These are phyloP conservation scores for Emmelina monodactyla DNA, from an alignment of 2,888 invertebrate species.

Conservation along the genomic window DNA sequence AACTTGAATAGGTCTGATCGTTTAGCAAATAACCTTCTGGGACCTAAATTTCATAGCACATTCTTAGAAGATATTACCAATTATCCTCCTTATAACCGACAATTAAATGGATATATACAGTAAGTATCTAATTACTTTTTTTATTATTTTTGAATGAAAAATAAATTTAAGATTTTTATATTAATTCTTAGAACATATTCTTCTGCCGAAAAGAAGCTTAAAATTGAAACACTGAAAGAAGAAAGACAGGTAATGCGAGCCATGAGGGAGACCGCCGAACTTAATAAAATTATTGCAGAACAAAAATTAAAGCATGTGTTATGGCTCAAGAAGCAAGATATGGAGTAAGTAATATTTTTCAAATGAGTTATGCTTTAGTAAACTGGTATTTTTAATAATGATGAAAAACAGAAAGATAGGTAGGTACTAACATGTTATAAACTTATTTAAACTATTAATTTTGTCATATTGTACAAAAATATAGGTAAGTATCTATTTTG, in stretches of 20 bases:
- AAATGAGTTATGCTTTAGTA: background rate
- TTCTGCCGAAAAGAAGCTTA: constrained; percentile 38
- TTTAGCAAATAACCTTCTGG: no score
- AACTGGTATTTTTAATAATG: background rate
- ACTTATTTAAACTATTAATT: no score
- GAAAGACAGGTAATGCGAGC: constrained; percentile 46
- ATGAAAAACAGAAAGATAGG: no score
- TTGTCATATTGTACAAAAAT: no score
- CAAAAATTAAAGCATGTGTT: constrained; percentile 62
- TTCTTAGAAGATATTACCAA: no score
- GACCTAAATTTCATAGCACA: no score
- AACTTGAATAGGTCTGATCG: no score
- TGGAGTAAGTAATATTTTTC: constrained; percentile 30
- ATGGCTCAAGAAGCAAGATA: constrained; percentile 51
- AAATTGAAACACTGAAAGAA: constrained; percentile 48
- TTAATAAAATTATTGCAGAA: constrained; percentile 68
- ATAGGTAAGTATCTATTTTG: no score
- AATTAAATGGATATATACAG: no score
- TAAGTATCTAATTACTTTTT: background rate
- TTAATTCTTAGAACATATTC: constrained; percentile 30
- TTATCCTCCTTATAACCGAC: no score
- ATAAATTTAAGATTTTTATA: background rate
- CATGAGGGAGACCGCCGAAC: constrained; percentile 67
- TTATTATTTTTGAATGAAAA: background rate
- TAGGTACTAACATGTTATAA: no score